A percentile compares a stretch with the other conserved stretches of the same genome.
phyloP scores from a whole-genome alignment of 2,113 vertebrate genomes.

The Eleginops maclovinus region DNA sequence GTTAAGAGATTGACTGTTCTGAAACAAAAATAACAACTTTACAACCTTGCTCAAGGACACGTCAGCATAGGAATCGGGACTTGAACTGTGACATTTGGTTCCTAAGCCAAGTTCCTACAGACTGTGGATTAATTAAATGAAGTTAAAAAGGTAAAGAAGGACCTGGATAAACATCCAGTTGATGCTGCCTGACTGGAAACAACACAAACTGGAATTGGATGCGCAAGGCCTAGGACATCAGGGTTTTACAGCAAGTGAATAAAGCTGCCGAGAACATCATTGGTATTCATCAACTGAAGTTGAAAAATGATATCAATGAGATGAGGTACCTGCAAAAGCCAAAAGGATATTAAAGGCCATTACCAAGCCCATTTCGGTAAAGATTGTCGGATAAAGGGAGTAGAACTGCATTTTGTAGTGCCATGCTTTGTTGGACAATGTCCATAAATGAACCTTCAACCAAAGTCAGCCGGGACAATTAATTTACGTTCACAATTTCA shows the following conservation, averaged over 20 bases:
- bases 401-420: neutral
- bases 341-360: too few relatives aligned
- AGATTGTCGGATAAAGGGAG: neutral
- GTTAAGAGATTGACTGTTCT: too few relatives aligned
- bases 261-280: neutral
- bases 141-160: too few relatives aligned
- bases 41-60: too few relatives aligned
- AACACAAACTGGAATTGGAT: neutral
- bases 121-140: too few relatives aligned
- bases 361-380: too few relatives aligned
- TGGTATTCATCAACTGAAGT: neutral
- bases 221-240: neutral
- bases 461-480: too few relatives aligned
- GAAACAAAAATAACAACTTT: too few relatives aligned
- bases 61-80: too few relatives aligned
- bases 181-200: neutral
- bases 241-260: neutral
- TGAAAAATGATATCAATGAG: neutral
- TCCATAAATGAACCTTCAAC: too few relatives aligned
- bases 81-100: too few relatives aligned
- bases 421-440: neutral
- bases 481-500: neutral
- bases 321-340: neutral
- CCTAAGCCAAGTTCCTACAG: conserved; percentile 1
- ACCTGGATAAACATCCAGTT: too few relatives aligned